Evolutionary conservation across 2,113 vertebrate species (phyloP).

Genomic region (Cariama cristata): DNA sequence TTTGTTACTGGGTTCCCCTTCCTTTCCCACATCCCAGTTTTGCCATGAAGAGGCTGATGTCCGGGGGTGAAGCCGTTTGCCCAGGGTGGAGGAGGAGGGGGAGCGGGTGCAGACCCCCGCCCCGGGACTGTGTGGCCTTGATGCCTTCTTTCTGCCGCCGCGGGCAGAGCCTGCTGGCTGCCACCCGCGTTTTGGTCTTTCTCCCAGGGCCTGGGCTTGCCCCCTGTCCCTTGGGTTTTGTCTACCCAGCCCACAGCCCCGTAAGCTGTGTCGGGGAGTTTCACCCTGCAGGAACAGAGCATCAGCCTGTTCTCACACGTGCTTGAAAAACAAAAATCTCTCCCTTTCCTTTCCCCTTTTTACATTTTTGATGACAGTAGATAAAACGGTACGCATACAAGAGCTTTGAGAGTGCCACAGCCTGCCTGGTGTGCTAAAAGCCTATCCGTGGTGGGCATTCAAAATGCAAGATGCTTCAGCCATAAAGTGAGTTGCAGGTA

Average conservation of each 20-base stretch:
- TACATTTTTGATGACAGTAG: neutral
- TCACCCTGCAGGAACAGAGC: neutral
- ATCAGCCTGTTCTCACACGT: neutral
- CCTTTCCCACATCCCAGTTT: neutral
- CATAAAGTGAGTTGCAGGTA: neutral
- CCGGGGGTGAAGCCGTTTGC: neutral
- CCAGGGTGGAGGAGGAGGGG: neutral
- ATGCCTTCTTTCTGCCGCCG: neutral
- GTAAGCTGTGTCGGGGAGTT: no score
- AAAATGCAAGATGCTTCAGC: neutral
- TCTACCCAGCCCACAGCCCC: neutral
- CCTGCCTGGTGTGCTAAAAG: neutral
- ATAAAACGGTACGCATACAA: neutral
- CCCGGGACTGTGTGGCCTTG: fast-evolving
- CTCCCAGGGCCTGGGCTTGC: neutral
- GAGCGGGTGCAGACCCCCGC: neutral
- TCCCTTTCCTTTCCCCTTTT: neutral
- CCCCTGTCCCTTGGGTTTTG: neutral
- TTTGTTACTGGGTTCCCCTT: neutral
- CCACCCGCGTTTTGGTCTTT: neutral
- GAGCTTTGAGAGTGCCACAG: neutral
- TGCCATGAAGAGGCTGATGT: neutral
- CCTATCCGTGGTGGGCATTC: neutral
- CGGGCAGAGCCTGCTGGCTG: neutral
- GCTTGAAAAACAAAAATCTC: neutral